phyloP scores from a whole-genome alignment of 2,888 invertebrate species.

The Sesamia inferens region DNA sequence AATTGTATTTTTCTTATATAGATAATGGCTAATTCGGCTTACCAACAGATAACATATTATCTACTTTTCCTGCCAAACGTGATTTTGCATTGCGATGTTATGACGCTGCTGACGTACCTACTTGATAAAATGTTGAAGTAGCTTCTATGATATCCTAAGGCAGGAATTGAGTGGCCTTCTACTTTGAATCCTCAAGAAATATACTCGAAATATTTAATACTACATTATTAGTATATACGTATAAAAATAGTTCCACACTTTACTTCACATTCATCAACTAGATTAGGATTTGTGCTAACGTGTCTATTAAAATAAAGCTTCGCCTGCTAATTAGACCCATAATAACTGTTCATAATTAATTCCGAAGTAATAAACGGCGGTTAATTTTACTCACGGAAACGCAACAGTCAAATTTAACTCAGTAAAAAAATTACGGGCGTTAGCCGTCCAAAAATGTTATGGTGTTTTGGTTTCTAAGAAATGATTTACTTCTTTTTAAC shows the following conservation, averaged over 20 bases:
- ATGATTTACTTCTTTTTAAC: conserved; percentile 29
- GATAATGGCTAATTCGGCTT: not conserved
- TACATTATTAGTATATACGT: not conserved
- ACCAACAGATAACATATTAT: conserved; percentile 27
- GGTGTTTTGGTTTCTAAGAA: conserved; percentile 27
- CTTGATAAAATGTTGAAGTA: not conserved
- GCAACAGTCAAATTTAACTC: conserved; percentile 36
- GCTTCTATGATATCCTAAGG: not conserved
- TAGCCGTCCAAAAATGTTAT: conserved; percentile 16
- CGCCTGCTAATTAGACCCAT: conserved; percentile 45
- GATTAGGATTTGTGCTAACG: conserved; percentile 49
- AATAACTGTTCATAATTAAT: conserved; percentile 59
- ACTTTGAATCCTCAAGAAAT: not conserved
- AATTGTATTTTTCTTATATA: not conserved
- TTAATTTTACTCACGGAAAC: conserved; percentile 41
- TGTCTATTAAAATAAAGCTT: conserved; percentile 48
- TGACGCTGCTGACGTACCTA: conserved; percentile 2
- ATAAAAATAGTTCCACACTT: conserved; percentile 15
- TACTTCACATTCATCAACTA: conserved; percentile 40
- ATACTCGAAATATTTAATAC: not conserved
- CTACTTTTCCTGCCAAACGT: not conserved
- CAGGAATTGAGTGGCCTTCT: not conserved
- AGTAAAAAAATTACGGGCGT: conserved; percentile 30
- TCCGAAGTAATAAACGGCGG: conserved; percentile 40
- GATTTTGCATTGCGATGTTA: conserved; percentile 11